A percentile compares a stretch with the other conserved stretches of the same genome.
Conservation (phyloP, 2,797 vertebrate genomes). For the Staurois parvus region DNA sequence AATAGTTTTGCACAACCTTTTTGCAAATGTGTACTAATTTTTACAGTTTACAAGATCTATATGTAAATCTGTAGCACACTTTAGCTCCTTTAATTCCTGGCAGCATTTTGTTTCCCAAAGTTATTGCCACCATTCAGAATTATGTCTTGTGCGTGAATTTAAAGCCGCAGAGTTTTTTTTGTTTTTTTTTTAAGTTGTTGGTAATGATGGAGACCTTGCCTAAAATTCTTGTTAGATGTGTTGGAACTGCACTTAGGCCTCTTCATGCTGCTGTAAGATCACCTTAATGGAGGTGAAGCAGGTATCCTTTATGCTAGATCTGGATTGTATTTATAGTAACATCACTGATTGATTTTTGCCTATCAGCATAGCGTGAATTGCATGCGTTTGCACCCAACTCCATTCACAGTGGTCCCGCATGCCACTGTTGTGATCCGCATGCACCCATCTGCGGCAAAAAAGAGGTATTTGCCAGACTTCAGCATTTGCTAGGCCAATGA, state of each 20-base stretch:
- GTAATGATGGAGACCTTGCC: constrained; percentile 10
- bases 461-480: constrained; percentile 21
- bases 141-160: constrained; percentile 37
- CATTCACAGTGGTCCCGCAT: constrained; percentile 28
- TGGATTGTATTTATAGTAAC: constrained; percentile 4
- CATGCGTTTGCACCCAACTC: constrained; percentile 35
- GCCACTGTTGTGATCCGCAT: constrained; percentile 27
- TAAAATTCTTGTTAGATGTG: constrained; percentile 1
- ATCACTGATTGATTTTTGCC: constrained; percentile 29
- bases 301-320: constrained; percentile 1
- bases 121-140: not conserved
- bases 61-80: constrained; percentile 60
- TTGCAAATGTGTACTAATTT: constrained; percentile 77
- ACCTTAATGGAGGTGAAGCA: constrained; percentile 7
- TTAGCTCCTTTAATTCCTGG: constrained; percentile 42
- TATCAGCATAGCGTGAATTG: constrained; percentile 21
- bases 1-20: constrained; percentile 98
- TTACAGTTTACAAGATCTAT: constrained; percentile 73
- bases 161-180: not conserved
- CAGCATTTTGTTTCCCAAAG: constrained; percentile 15
- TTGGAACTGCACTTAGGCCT: constrained; percentile 30
- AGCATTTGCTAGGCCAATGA: constrained; percentile 19
- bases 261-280: constrained; percentile 31
- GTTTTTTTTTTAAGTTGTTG: not conserved
- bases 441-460: constrained; percentile 38